phyloP scores from a whole-genome alignment of 2,888 invertebrate genomes.

The Hypomecis punctinalis region DNA sequence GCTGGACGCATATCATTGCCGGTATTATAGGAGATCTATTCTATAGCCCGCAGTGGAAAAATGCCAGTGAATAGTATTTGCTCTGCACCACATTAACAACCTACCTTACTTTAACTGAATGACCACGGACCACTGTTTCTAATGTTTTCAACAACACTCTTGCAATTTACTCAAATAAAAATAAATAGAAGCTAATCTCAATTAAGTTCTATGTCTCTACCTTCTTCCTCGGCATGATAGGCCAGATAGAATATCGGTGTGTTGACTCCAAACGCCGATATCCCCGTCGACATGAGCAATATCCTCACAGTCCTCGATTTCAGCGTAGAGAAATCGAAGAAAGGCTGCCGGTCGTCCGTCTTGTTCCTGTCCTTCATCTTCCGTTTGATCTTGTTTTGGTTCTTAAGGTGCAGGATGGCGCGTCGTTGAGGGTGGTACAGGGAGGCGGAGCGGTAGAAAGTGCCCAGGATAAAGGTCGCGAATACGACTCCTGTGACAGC shows the following conservation, averaged over 20 bases:
- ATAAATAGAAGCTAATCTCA: neutral
- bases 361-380: constrained; percentile 93
- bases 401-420: constrained; percentile 94
- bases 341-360: constrained; percentile 91
- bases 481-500: constrained; percentile 94
- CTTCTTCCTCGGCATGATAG: constrained; percentile 91
- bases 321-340: constrained; percentile 94
- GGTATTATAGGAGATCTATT: too few species aligned
- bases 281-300: constrained; percentile 91
- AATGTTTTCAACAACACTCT: too few species aligned
- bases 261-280: constrained; percentile 93
- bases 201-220: constrained; percentile 54
- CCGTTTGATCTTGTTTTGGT: constrained; percentile 89
- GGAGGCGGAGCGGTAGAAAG: constrained; percentile 94
- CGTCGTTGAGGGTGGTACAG: constrained; percentile 94
- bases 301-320: constrained; percentile 94
- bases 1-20: too few species aligned
- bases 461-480: constrained; percentile 93
- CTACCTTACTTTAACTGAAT: too few species aligned
- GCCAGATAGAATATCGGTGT: constrained; percentile 94
- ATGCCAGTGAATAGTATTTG: too few species aligned
- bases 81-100: too few species aligned
- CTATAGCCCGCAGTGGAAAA: too few species aligned
- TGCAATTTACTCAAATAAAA: too few species aligned
- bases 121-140: too few species aligned